These are phyloP conservation scores for Amphilophus citrinellus DNA, from an alignment of 2,113 vertebrate species.

Conservation along the genomic window DNA sequence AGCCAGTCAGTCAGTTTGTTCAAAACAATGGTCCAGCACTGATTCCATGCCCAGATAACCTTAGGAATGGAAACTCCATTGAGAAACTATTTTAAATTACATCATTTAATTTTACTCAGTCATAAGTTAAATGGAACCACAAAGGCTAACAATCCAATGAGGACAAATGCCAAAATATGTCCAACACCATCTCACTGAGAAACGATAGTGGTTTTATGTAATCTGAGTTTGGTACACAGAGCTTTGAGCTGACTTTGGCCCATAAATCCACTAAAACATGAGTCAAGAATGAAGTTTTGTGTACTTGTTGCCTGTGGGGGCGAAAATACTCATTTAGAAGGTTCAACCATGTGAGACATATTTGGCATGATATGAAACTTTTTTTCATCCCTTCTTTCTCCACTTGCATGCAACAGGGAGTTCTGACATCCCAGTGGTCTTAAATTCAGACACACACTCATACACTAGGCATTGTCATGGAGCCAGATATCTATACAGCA, in stretches of 20 bases:
- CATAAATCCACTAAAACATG: slow-evolving; percentile 17
- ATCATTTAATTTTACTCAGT: slow-evolving; percentile 55
- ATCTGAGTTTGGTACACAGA: slow-evolving; percentile 1
- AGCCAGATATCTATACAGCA: slow-evolving; percentile 37
- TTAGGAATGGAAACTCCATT: slow-evolving; percentile 63
- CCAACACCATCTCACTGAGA: slow-evolving; percentile 20
- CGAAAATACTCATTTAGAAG: slow-evolving; percentile 19
- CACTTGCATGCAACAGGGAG: slow-evolving; percentile 56
- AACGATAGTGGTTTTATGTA: slow-evolving; percentile 25
- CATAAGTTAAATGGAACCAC: slow-evolving; percentile 51
- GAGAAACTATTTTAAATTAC: slow-evolving; percentile 55
- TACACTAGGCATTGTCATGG: slow-evolving; percentile 34
- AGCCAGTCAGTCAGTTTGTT: slow-evolving; percentile 11
- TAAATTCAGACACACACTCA: slow-evolving; percentile 53
- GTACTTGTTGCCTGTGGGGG: background rate
- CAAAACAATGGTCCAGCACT: slow-evolving; percentile 52
- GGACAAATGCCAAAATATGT: slow-evolving; percentile 40
- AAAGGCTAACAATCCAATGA: slow-evolving; percentile 36
- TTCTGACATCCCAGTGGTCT: slow-evolving; percentile 52
- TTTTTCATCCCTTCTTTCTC: slow-evolving; percentile 43
- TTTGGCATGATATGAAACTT: slow-evolving; percentile 50
- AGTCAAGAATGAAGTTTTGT: slow-evolving; percentile 14
- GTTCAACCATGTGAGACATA: slow-evolving; percentile 37
- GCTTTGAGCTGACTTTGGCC: slow-evolving; percentile 4
- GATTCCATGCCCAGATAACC: slow-evolving; percentile 64